Percentiles rank a stretch among this genome's conserved stretches.
Conservation (phyloP, 64 coral and sea anemone genomes). For the Exaiptasia diaphana region DNA sequence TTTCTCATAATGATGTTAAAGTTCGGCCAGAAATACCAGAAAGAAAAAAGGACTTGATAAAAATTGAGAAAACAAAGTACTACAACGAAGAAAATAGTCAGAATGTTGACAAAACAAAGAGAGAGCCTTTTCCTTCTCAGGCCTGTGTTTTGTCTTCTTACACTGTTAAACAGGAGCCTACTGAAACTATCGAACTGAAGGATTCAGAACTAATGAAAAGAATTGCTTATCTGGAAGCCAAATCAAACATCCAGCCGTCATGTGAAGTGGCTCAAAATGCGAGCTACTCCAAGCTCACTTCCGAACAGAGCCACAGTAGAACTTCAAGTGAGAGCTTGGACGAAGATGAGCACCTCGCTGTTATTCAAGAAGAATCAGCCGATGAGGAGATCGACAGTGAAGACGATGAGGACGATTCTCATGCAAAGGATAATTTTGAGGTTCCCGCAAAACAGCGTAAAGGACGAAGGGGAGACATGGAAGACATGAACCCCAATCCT, state of each 20-base stretch:
- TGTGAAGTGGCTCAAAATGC: neutral
- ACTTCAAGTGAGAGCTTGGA: neutral
- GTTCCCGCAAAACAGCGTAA: conserved; percentile 66
- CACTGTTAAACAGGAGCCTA: neutral
- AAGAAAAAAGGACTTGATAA: conserved; percentile 16
- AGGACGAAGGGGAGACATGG: conserved; percentile 77
- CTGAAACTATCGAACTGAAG: neutral
- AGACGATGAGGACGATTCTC: conserved; percentile 72
- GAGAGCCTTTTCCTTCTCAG: conserved; percentile 1
- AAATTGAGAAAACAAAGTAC: conserved; percentile 7
- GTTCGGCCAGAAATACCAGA: conserved; percentile 11
- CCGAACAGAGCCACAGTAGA: neutral
- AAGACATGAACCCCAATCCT: conserved; percentile 92
- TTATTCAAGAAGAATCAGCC: conserved; percentile 58
- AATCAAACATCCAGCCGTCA: neutral
- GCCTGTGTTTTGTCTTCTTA: neutral
- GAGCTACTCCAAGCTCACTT: too few species aligned
- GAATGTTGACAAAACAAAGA: conserved; percentile 2
- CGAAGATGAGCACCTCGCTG: neutral
- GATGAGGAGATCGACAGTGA: conserved; percentile 92
- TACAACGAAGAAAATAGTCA: conserved; percentile 8
- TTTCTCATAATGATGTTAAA: too few species aligned
- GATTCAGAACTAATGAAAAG: neutral
- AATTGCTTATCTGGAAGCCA: neutral
- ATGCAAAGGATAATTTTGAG: conserved; percentile 36